Conservation (phyloP, 2,113 vertebrate genomes). For the Corynorhinus townsendii region DNA sequence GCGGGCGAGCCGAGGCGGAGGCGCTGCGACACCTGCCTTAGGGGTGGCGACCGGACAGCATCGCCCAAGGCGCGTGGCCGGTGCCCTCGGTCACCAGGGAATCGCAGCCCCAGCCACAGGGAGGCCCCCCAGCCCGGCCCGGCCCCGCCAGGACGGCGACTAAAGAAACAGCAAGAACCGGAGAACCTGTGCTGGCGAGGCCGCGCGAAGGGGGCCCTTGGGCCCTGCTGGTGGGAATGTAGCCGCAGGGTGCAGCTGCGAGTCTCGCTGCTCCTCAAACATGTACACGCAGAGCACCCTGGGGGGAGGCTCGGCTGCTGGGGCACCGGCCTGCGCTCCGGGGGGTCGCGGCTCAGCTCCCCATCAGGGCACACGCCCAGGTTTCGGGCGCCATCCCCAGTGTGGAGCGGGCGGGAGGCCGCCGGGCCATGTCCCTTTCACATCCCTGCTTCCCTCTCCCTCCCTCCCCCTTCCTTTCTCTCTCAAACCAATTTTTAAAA, state of each 20-base stretch:
- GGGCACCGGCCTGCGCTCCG: too few species aligned
- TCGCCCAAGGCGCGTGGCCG: too few species aligned
- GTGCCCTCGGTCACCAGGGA: not conserved
- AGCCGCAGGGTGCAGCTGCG: accelerated
- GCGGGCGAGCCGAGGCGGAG: accelerated
- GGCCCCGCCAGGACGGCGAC: not conserved
- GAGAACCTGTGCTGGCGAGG: not conserved
- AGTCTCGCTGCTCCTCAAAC: not conserved
- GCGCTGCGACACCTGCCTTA: not conserved
- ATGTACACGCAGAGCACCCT: not conserved
- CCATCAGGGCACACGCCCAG: too few species aligned
- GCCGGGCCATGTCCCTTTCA: too few species aligned
- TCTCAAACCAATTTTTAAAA: too few species aligned
- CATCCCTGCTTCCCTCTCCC: too few species aligned
- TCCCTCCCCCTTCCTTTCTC: too few species aligned
- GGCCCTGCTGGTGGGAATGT: accelerated
- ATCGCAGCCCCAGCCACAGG: accelerated
- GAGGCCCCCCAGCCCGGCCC: not conserved
- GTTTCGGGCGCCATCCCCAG: too few species aligned
- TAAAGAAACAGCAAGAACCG: too few species aligned
- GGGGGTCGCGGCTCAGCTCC: too few species aligned
- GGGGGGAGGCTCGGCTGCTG: too few species aligned
- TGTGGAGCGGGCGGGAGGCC: too few species aligned
- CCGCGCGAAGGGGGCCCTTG: not conserved
- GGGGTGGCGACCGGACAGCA: accelerated